These are phyloP conservation scores for Gryllus bimaculatus DNA, from an alignment of 1,140 invertebrate species.

Conservation along the genomic window DNA sequence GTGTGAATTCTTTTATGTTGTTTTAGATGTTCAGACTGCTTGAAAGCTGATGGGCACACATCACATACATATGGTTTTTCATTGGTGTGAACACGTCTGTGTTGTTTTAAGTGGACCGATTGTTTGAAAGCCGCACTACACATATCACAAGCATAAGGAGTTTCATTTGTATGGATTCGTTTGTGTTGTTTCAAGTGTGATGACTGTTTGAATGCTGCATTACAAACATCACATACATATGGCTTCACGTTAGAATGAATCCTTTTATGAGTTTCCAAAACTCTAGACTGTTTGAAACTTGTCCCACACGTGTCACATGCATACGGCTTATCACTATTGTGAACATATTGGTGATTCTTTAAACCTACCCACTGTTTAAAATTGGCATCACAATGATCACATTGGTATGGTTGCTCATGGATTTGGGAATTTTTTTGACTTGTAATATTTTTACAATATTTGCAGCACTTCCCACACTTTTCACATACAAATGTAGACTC, in stretches of 20 bases:
- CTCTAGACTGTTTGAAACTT: background rate
- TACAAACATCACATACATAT: background rate
- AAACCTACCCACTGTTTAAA: background rate
- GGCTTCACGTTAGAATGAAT: background rate
- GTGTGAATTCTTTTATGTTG: conserved; percentile 41
- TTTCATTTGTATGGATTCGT: background rate
- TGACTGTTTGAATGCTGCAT: background rate
- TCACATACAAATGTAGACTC: no score
- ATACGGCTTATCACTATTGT: background rate
- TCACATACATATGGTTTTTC: conserved; percentile 16
- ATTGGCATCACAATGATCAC: background rate
- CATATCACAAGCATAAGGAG: background rate
- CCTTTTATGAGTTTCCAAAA: background rate
- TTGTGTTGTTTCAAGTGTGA: background rate
- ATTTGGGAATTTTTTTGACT: background rate
- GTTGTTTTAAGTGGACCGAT: background rate
- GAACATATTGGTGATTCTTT: background rate
- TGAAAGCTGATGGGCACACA: conserved; percentile 45
- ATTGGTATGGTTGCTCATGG: background rate
- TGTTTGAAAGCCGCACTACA: conserved; percentile 12
- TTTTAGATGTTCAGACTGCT: conserved; percentile 41
- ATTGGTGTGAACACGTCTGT: conserved; percentile 13
- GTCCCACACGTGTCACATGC: conserved; percentile 12
- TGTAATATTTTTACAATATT: no score
- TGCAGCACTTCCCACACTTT: no score